A percentile compares a stretch with the other conserved stretches of the same genome.
Evolutionary conservation across 2,888 invertebrate genomes (phyloP).

Genomic region (Sinelater perroti): DNA sequence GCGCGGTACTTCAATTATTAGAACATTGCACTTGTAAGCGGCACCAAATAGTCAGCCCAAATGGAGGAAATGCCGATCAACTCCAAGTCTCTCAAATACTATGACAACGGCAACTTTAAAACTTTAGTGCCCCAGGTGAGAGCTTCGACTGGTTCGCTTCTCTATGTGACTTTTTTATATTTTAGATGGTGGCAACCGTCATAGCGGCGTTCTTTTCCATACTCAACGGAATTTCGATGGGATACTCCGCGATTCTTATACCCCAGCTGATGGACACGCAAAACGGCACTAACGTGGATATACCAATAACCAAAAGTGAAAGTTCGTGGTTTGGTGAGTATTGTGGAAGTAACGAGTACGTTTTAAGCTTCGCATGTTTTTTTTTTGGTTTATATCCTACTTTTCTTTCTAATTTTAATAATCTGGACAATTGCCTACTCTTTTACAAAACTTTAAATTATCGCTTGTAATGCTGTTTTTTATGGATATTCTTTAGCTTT

Average conservation of each 20-base stretch:
- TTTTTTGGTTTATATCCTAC: too few relatives aligned
- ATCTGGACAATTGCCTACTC: too few relatives aligned
- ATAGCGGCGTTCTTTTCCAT: conserved; percentile 65
- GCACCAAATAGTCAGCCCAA: too few relatives aligned
- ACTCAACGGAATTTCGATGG: conserved; percentile 65
- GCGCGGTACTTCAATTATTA: too few relatives aligned
- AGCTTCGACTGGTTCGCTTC: not conserved
- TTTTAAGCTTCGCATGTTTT: not conserved
- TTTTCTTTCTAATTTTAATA: too few relatives aligned
- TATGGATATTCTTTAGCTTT: too few relatives aligned
- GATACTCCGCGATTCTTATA: conserved; percentile 66
- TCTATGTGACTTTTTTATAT: not conserved
- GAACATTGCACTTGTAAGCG: too few relatives aligned
- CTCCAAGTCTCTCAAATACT: conserved; percentile 59
- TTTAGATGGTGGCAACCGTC: conserved; percentile 63
- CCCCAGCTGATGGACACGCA: conserved; percentile 59
- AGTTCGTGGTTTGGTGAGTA: conserved; percentile 65
- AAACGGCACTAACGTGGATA: conserved; percentile 49
- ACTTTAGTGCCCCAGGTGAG: conserved; percentile 62
- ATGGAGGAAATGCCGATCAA: conserved; percentile 60
- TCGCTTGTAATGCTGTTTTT: too few relatives aligned
- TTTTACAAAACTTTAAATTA: too few relatives aligned
- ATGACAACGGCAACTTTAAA: conserved; percentile 57
- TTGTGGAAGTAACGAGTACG: too few relatives aligned
- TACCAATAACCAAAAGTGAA: conserved; percentile 54